phyloP scores from a whole-genome alignment of 2,888 invertebrate genomes.

The Mimachlamys varia region DNA sequence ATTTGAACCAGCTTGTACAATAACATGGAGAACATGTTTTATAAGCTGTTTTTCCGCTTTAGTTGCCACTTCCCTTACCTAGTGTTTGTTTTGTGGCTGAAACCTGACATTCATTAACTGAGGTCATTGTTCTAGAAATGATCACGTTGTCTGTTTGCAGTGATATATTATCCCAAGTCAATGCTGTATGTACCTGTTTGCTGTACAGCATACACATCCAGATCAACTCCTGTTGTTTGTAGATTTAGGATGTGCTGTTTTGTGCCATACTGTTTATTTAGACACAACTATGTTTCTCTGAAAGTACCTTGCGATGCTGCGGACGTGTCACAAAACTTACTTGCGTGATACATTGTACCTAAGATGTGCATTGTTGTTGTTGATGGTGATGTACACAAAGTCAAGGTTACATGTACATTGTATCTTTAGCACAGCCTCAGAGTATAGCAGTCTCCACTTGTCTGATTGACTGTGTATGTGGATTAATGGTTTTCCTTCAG shows the following conservation, averaged over 20 bases:
- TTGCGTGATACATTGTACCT: background rate
- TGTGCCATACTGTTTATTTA: too few species aligned
- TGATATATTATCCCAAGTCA: background rate
- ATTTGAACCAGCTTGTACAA: background rate
- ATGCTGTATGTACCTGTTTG: too few species aligned
- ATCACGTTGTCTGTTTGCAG: too few species aligned
- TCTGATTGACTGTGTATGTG: too few species aligned
- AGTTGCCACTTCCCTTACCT: background rate
- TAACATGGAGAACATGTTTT: background rate
- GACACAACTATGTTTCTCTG: too few species aligned
- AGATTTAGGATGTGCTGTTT: too few species aligned
- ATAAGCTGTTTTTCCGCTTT: background rate
- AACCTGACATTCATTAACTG: background rate
- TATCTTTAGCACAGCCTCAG: background rate
- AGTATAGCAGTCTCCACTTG: background rate
- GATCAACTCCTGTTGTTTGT: too few species aligned
- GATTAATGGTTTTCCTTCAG: too few species aligned
- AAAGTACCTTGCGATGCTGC: background rate
- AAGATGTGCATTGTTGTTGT: background rate
- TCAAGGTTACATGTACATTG: background rate
- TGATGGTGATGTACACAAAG: background rate
- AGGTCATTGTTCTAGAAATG: background rate
- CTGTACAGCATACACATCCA: too few species aligned
- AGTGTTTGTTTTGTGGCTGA: background rate
- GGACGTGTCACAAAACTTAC: background rate